Percentiles rank a stretch among this genome's conserved stretches.
Conservation (phyloP, 2,797 vertebrate genomes). For the Odontamblyopus lacepedii region DNA sequence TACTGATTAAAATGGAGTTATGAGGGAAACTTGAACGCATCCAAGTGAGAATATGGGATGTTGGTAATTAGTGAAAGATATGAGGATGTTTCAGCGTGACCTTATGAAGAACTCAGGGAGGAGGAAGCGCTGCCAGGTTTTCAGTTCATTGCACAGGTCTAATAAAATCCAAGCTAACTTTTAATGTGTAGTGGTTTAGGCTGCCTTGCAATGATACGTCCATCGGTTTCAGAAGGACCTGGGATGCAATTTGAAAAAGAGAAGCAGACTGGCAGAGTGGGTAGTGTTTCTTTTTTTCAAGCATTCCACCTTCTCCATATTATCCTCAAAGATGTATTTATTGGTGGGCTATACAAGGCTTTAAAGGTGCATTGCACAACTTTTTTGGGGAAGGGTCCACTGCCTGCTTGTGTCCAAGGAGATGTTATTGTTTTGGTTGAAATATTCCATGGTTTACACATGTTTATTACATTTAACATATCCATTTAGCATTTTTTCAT, state of each 20-base stretch:
- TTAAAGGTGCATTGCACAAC: not conserved
- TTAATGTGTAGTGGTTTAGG: not conserved
- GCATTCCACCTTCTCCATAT: not conserved
- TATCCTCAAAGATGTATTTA: not conserved
- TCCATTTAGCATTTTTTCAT: too few relatives aligned
- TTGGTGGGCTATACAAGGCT: not conserved
- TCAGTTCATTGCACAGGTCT: constrained; percentile 19
- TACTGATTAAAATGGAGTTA: constrained; percentile 44
- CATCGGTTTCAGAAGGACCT: not conserved
- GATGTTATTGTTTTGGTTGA: not conserved
- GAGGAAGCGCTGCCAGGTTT: constrained; percentile 25
- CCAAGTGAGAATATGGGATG: not conserved
- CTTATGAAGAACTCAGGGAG: not conserved
- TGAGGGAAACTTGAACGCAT: constrained; percentile 6
- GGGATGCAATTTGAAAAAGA: not conserved
- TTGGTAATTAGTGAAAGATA: constrained; percentile 8
- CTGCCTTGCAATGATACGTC: not conserved
- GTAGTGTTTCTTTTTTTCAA: not conserved
- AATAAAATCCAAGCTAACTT: not conserved
- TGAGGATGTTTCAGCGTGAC: constrained; percentile 22
- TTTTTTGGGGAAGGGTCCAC: too few relatives aligned
- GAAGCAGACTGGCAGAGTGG: not conserved
- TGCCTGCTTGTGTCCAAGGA: not conserved
- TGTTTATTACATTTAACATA: too few relatives aligned
- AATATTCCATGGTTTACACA: not conserved